Evolutionary conservation across 2,888 invertebrate genomes (phyloP).

Genomic region (Synanthedon vespiformis): DNA sequence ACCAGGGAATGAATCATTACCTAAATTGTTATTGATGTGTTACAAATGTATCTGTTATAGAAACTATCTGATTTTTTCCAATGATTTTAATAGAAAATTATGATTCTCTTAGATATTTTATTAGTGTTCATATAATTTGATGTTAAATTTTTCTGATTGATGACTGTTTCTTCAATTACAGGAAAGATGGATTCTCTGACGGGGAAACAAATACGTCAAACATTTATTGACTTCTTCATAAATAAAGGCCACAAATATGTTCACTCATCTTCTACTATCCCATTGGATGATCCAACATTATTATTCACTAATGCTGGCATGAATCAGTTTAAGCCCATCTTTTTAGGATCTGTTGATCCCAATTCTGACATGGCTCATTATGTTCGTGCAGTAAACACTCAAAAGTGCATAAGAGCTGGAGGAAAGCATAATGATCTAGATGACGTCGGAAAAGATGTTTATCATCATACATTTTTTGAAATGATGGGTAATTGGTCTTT

Average conservation of each 20-base stretch:
- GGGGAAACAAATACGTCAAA: constrained; percentile 84
- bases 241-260: constrained; percentile 90
- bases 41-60: no score
- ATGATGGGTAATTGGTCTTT: constrained; percentile 99
- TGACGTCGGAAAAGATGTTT: constrained; percentile 99
- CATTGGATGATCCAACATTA: constrained; percentile 96
- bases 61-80: no score
- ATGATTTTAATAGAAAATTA: no score
- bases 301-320: constrained; percentile 99
- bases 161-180: background rate
- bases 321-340: constrained; percentile 99
- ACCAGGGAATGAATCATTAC: no score
- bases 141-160: no score
- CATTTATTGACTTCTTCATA: constrained; percentile 92
- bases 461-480: constrained; percentile 99
- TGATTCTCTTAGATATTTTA: no score
- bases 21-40: no score
- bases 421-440: constrained; percentile 99
- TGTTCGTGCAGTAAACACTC: constrained; percentile 91
- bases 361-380: constrained; percentile 95
- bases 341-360: constrained; percentile 95
- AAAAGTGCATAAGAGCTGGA: constrained; percentile 99
- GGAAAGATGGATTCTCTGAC: constrained; percentile 68
- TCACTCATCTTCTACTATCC: constrained; percentile 97
- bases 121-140: no score